Percentiles rank a stretch among this genome's conserved stretches.
These are phyloP conservation scores for Percina caprodes DNA, from an alignment of 2,113 vertebrate genomes.

Conservation along the genomic window DNA sequence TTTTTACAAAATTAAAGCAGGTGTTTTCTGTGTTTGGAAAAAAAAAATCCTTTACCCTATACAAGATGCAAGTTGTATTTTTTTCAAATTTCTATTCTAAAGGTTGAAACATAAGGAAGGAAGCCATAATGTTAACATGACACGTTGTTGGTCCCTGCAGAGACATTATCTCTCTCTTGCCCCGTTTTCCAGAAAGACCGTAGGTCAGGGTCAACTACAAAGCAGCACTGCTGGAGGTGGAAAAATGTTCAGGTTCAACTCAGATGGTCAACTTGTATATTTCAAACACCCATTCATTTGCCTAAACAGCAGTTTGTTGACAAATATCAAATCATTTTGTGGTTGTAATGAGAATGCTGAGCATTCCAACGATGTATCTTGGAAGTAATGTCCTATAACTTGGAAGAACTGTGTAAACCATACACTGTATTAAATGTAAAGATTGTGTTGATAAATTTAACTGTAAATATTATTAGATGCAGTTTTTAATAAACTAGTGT, in stretches of 20 bases:
- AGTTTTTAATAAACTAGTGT: neutral
- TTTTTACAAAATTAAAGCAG: neutral
- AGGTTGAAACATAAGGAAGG: neutral
- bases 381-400: neutral
- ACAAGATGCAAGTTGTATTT: neutral
- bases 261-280: neutral
- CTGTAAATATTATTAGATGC: neutral
- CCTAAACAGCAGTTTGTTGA: neutral
- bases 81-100: neutral
- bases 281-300: neutral
- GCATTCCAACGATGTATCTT: neutral
- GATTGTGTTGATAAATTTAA: neutral
- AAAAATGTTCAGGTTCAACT: constrained; percentile 23
- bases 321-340: neutral
- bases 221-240: constrained; percentile 29
- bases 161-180: neutral
- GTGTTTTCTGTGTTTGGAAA: neutral
- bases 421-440: neutral
- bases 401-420: neutral
- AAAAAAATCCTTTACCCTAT: too few species aligned
- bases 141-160: constrained; percentile 40
- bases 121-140: constrained; percentile 37
- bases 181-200: constrained; percentile 25
- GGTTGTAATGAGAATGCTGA: neutral
- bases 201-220: constrained; percentile 50